These are phyloP conservation scores for Oxycera nigricornis DNA, from an alignment of 2,888 invertebrate species.

Conservation along the genomic window DNA sequence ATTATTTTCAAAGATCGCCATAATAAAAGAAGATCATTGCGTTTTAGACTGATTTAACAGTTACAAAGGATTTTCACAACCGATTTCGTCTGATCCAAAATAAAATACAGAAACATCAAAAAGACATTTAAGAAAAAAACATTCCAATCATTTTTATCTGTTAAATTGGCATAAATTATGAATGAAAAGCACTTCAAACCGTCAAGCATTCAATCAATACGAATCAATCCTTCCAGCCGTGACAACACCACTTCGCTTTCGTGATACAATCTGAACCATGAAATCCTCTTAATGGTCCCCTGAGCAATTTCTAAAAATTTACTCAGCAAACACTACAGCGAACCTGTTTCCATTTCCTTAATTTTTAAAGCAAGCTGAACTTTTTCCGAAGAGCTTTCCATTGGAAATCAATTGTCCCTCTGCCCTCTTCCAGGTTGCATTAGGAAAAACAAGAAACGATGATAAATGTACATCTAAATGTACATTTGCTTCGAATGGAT, in stretches of 20 bases:
- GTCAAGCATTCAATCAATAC: background rate
- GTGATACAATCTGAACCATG: background rate
- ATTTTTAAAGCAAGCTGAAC: background rate
- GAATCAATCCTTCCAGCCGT: background rate
- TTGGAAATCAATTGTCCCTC: background rate
- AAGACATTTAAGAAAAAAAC: no score
- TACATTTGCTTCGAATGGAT: slow-evolving; percentile 11
- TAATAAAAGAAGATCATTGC: no score
- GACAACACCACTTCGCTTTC: background rate
- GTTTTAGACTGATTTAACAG: no score
- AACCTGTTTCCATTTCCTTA: background rate
- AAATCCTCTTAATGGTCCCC: no score
- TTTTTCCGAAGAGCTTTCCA: background rate
- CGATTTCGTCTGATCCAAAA: no score
- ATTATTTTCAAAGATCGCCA: no score
- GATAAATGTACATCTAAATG: slow-evolving; percentile 18
- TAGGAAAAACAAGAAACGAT: background rate
- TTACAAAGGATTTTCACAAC: no score
- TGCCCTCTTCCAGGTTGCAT: background rate
- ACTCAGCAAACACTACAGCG: background rate
- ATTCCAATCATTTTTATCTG: no score
- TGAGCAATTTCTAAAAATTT: background rate
- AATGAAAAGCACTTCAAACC: background rate
- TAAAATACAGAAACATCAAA: no score
- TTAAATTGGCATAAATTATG: no score